Percentiles rank a stretch among this genome's conserved stretches.
phyloP scores from a whole-genome alignment of 2,797 vertebrate species.

The Myoxocephalus aenaeus region DNA sequence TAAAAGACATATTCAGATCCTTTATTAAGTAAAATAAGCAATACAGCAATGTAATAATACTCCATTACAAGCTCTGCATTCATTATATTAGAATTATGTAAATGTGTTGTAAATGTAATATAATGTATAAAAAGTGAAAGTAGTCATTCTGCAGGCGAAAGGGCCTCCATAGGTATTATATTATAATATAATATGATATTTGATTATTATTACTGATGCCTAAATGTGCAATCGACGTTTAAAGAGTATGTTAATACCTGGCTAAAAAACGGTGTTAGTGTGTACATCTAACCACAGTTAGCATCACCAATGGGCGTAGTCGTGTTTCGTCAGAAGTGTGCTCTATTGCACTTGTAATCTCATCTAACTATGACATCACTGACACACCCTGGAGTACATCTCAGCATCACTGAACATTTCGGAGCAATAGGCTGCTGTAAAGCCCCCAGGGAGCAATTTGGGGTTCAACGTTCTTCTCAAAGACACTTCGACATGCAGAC shows the following conservation, averaged over 20 bases:
- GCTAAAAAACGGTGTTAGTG: neutral
- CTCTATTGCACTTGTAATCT: neutral
- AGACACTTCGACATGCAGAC: neutral
- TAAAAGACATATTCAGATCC: neutral
- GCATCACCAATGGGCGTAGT: neutral
- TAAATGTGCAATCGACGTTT: neutral
- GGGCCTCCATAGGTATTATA: neutral
- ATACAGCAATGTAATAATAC: neutral
- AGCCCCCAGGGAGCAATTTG: too few relatives aligned
- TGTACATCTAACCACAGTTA: neutral
- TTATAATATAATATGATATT: neutral
- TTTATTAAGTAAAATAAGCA: neutral
- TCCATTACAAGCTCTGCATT: neutral
- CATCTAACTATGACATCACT: constrained; percentile 1
- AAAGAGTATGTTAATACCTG: neutral
- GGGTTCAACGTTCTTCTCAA: too few relatives aligned
- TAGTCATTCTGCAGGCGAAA: neutral
- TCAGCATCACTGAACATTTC: neutral
- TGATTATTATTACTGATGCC: neutral
- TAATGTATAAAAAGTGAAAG: neutral
- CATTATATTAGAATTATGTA: neutral
- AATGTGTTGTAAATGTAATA: neutral
- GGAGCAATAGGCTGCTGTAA: too few relatives aligned
- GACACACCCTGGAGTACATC: neutral
- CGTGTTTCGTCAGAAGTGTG: neutral